Conservation (phyloP, 2,797 vertebrate species). For the Gambelia wislizenii region DNA sequence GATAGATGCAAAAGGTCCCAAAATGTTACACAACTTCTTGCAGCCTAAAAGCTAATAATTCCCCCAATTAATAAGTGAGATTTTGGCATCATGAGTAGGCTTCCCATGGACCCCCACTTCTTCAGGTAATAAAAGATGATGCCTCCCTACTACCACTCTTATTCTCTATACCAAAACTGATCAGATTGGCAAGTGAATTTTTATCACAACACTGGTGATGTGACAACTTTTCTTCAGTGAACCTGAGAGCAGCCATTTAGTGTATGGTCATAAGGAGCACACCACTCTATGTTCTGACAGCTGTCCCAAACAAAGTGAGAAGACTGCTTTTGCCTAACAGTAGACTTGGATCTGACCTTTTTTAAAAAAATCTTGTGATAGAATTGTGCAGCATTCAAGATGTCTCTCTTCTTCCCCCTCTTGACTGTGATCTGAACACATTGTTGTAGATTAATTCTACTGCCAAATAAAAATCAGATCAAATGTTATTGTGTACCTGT, state of each 20-base stretch:
- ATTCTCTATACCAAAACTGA: not conserved
- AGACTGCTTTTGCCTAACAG: not conserved
- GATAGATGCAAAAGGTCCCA: no score
- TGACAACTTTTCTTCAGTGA: not conserved
- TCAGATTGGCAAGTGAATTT: not conserved
- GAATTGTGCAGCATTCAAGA: not conserved
- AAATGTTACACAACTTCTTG: no score
- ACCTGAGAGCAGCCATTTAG: not conserved
- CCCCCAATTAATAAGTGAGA: no score
- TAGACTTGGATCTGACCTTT: not conserved
- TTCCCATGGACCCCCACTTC: no score
- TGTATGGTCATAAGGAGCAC: not conserved
- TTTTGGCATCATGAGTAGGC: no score
- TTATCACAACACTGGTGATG: not conserved
- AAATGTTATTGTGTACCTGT: not conserved
- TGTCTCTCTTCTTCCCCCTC: not conserved
- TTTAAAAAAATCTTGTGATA: not conserved
- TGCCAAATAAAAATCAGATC: not conserved
- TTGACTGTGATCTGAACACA: not conserved
- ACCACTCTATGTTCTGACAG: not conserved
- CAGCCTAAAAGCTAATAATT: no score
- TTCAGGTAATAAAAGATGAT: no score
- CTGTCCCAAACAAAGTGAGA: not conserved
- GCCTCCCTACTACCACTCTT: no score
- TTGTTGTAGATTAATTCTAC: not conserved